phyloP scores from a whole-genome alignment of 2,797 vertebrate genomes.

The Aythya fuligula region DNA sequence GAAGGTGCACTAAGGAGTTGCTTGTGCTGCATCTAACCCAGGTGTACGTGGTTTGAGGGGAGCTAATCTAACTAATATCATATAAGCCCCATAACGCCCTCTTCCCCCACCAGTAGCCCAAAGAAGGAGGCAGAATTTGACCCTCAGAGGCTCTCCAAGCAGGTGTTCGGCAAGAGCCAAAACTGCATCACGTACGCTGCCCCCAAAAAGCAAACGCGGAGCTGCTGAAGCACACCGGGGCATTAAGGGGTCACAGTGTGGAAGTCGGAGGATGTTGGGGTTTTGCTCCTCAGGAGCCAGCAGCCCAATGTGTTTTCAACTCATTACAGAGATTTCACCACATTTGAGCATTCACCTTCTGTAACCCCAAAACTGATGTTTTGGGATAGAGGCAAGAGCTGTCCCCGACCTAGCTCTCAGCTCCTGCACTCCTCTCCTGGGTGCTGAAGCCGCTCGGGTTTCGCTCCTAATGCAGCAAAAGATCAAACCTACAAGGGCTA shows the following conservation, averaged over 20 bases:
- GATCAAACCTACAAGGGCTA: not conserved
- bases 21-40: rapidly evolving
- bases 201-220: not conserved
- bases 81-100: not conserved
- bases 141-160: not conserved
- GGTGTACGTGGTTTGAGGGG: rapidly evolving
- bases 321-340: not conserved
- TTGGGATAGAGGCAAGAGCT: no score
- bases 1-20: not conserved
- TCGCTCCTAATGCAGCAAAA: not conserved
- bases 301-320: not conserved
- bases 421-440: rapidly evolving
- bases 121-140: rapidly evolving
- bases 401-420: not conserved
- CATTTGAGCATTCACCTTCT: not conserved
- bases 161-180: rapidly evolving
- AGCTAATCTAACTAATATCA: not conserved
- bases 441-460: not conserved
- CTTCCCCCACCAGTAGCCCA: not conserved
- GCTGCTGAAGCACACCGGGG: not conserved
- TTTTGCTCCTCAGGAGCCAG: not conserved
- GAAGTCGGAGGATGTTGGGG: rapidly evolving
- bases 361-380: no score
- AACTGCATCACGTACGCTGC: rapidly evolving
- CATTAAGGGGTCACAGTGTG: rapidly evolving